These are phyloP conservation scores for Brachynemurus nebulosus DNA, from an alignment of 2,888 invertebrate genomes.

Conservation along the genomic window DNA sequence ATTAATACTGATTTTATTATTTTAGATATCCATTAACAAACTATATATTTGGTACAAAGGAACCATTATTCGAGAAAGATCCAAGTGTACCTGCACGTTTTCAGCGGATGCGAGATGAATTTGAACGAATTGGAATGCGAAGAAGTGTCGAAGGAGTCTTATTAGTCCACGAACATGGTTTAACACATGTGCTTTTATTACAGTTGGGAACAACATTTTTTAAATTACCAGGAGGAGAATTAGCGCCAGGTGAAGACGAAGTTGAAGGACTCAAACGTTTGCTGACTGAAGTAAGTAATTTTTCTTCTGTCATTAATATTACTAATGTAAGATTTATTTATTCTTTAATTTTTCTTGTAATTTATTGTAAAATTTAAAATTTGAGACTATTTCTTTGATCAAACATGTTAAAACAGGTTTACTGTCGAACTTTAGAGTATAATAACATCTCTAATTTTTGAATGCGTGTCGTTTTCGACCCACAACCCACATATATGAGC, in stretches of 20 bases:
- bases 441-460: too few species aligned
- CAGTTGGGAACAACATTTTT: constrained; percentile 98
- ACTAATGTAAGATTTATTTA: neutral
- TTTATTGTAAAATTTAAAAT: too few species aligned
- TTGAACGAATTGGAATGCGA: constrained; percentile 92
- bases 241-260: constrained; percentile 93
- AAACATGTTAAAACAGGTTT: too few species aligned
- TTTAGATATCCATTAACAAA: constrained; percentile 85
- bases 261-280: constrained; percentile 92
- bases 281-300: constrained; percentile 51
- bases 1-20: constrained; percentile 17
- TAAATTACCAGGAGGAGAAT: constrained; percentile 96
- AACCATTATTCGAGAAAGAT: constrained; percentile 96
- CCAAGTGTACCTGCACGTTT: constrained; percentile 96
- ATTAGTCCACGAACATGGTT: constrained; percentile 92
- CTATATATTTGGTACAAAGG: constrained; percentile 99
- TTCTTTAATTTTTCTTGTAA: neutral
- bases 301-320: neutral
- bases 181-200: constrained; percentile 92
- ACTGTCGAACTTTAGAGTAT: too few species aligned
- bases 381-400: too few species aligned
- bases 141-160: constrained; percentile 74
- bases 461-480: too few species aligned
- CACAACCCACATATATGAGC: too few species aligned
- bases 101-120: constrained; percentile 97